Evolutionary conservation across 2,113 vertebrate species (phyloP).

Genomic region (Isurus oxyrinchus): DNA sequence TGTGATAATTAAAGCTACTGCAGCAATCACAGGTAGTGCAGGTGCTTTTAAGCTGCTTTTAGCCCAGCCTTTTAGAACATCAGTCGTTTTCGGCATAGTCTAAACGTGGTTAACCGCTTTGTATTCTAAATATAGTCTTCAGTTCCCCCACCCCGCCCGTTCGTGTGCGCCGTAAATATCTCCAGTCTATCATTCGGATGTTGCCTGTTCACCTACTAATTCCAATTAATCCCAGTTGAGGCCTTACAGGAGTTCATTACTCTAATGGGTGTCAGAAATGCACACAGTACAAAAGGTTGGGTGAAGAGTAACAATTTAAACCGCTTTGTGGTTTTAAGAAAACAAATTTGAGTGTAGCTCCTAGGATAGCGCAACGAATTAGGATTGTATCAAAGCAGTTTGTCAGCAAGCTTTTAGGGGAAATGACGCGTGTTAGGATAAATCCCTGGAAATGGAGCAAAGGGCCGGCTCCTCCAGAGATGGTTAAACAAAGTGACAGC

Average conservation of each 20-base stretch:
- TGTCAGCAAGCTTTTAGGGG: constrained; percentile 32
- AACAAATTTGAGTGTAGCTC: constrained; percentile 33
- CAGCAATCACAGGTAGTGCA: not conserved
- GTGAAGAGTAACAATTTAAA: constrained; percentile 33
- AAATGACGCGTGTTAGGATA: not conserved
- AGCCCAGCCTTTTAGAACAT: not conserved
- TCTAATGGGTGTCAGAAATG: not conserved
- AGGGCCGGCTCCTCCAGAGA: not conserved
- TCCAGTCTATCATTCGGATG: too few species aligned
- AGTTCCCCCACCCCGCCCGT: not conserved
- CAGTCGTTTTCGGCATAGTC: not conserved
- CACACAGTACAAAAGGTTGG: constrained; percentile 13
- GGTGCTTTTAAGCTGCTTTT: not conserved
- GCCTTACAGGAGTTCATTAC: not conserved
- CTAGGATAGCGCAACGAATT: constrained; percentile 29
- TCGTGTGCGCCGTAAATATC: not conserved
- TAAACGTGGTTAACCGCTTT: not conserved
- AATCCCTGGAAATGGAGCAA: constrained; percentile 31
- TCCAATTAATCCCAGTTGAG: constrained; percentile 25
- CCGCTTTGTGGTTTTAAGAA: constrained; percentile 38
- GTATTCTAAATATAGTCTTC: not conserved
- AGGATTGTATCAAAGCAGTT: constrained; percentile 32
- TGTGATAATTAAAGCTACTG: not conserved
- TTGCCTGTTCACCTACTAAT: not conserved
- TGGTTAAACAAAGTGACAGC: constrained; percentile 38